phyloP scores from a whole-genome alignment of 2,888 invertebrate species.

The Noctua fimbriata region DNA sequence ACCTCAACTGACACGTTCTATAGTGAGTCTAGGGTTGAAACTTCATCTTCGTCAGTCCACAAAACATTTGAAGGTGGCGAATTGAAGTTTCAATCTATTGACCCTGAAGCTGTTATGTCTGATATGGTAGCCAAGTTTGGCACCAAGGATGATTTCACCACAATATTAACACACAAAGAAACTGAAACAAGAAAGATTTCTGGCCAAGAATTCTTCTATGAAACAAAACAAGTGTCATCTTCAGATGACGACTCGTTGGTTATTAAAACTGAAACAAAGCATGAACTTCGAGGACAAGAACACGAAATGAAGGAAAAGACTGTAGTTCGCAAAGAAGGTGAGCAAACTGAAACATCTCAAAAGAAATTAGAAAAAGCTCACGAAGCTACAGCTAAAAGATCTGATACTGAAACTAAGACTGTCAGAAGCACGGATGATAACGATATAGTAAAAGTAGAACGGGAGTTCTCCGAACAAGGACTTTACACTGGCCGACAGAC shows the following conservation, averaged over 20 bases:
- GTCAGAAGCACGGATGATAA: constrained; percentile 86
- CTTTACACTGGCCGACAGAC: constrained; percentile 86
- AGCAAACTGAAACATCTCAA: constrained; percentile 88
- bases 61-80: constrained; percentile 82
- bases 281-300: constrained; percentile 87
- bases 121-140: constrained; percentile 86
- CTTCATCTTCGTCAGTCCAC: constrained; percentile 86
- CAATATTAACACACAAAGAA: constrained; percentile 88
- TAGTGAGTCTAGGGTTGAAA: constrained; percentile 84
- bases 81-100: constrained; percentile 83
- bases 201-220: constrained; percentile 87
- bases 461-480: constrained; percentile 87
- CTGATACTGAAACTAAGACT: constrained; percentile 87
- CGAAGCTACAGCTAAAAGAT: constrained; percentile 87
- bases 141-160: constrained; percentile 80
- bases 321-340: constrained; percentile 84
- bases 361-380: constrained; percentile 89
- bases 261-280: constrained; percentile 87
- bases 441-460: constrained; percentile 83
- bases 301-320: constrained; percentile 88
- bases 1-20: constrained; percentile 84
- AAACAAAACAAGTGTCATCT: constrained; percentile 87
- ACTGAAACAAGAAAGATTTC: constrained; percentile 88
- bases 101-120: constrained; percentile 84
- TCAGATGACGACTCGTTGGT: constrained; percentile 88